Evolutionary conservation across 2,113 vertebrate species (phyloP).

Genomic region (Pelmatolapia mariae): DNA sequence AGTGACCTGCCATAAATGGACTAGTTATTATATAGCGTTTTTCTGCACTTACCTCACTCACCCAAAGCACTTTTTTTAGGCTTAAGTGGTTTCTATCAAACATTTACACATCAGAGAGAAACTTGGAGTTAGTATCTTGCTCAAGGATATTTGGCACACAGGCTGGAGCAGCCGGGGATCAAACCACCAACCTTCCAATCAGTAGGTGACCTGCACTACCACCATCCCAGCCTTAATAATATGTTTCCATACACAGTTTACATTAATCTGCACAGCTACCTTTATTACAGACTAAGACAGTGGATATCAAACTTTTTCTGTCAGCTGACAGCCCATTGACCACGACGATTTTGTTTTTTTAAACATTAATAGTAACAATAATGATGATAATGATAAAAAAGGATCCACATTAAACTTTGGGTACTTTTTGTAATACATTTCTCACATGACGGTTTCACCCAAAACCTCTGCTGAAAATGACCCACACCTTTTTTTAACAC

Average conservation of each 20-base stretch:
- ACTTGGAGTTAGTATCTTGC: neutral
- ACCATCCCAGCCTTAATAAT: neutral
- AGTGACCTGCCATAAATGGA: neutral
- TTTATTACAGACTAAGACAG: neutral
- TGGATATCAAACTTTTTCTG: neutral
- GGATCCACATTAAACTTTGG: neutral
- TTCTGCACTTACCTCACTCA: neutral
- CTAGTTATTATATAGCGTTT: neutral
- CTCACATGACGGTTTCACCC: neutral
- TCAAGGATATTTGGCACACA: neutral
- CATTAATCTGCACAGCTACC: neutral
- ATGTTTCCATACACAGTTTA: neutral
- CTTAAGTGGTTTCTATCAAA: neutral
- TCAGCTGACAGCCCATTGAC: neutral
- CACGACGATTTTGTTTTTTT: fast-evolving
- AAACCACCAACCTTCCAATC: neutral
- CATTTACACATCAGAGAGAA: neutral
- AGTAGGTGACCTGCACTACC: neutral
- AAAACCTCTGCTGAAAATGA: neutral
- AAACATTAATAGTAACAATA: neutral
- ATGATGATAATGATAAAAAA: neutral
- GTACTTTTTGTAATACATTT: neutral
- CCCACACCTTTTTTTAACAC: neutral
- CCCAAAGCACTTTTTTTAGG: neutral
- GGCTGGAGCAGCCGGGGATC: neutral